Evolutionary conservation across 2,113 vertebrate species (phyloP).

Genomic region (Anolis carolinensis): DNA sequence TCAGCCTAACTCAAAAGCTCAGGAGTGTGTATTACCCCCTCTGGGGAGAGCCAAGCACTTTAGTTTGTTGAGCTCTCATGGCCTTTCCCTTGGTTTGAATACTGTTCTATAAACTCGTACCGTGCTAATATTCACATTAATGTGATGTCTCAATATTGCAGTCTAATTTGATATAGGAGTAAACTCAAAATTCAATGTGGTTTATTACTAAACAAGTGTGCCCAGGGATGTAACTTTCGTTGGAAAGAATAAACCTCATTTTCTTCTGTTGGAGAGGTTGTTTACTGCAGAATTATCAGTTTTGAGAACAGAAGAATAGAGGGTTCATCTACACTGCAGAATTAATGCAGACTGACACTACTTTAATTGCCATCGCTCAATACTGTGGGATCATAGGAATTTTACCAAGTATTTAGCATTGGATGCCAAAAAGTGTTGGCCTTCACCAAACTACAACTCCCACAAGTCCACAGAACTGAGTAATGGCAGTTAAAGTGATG

Average conservation of each 20-base stretch:
- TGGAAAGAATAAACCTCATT: too few relatives aligned
- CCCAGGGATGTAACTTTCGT: background rate
- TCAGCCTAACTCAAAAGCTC: conserved; percentile 27
- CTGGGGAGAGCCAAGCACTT: background rate
- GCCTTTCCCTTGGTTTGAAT: background rate
- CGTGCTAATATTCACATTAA: background rate
- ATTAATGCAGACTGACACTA: too few relatives aligned
- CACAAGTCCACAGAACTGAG: too few relatives aligned
- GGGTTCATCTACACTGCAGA: too few relatives aligned
- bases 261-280: background rate
- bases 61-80: background rate
- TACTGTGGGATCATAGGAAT: too few relatives aligned
- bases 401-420: too few relatives aligned
- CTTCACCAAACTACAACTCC: too few relatives aligned
- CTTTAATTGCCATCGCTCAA: too few relatives aligned
- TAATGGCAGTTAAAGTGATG: too few relatives aligned
- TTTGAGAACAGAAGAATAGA: background rate
- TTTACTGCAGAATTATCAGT: background rate
- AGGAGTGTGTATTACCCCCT: conserved; percentile 6
- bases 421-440: too few relatives aligned
- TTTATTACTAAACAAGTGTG: background rate
- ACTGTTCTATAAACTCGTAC: background rate
- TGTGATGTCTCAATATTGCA: background rate
- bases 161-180: background rate
- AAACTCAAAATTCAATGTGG: background rate